Base-by-base conservation (phyloP, 2,113 vertebrate species). In the Tetrao urogallus region DNA sequence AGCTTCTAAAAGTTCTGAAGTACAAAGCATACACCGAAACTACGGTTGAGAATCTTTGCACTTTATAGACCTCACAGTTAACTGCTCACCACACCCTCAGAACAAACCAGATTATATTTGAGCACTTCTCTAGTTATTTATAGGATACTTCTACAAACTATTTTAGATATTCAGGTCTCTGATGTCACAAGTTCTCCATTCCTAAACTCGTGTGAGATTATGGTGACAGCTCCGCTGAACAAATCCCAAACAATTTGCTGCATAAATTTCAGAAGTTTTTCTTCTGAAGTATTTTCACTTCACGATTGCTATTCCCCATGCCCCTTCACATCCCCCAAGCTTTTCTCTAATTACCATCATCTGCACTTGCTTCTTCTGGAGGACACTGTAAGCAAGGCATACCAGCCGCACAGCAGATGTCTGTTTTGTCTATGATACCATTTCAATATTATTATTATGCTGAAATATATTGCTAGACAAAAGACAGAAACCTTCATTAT, bases 161-260 rank as follows among this genome's bases (percentile, higher is more conserved):
- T 43, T 89, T 82, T 24, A 93, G 61, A 75, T 45, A 36, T 27
- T 76, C 24, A 48, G 30, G 45, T 70, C 43, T 91, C 43, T 69
- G 30, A 85, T 24, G 9, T 25, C 54, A 64, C 27, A 79, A 34
- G 10, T 52, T 61, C 71, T 75, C 89, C 4, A 75, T 61, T 85
- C 58, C 43, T 60, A 57, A 89, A 73, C 21, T 52, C 48, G 89
- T 36, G 40, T 42, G 45, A 95, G 40, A 70, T 32, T 4, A 4
- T 8, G 13, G 48, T 32, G 15, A 89, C 40, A 57, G 34, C 20
- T 85, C 15, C 24, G 65, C 32, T 65, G 25, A 67, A 32, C 15
- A 69, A 90, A 79, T 2, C 16, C 11, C 40, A 57, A 47, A 36
- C 64, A 60, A 60, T 6, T 3, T 43, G 25, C 34, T 72, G 17